Conservation (phyloP, 1,140 invertebrate genomes). For the Laupala kohalensis region DNA sequence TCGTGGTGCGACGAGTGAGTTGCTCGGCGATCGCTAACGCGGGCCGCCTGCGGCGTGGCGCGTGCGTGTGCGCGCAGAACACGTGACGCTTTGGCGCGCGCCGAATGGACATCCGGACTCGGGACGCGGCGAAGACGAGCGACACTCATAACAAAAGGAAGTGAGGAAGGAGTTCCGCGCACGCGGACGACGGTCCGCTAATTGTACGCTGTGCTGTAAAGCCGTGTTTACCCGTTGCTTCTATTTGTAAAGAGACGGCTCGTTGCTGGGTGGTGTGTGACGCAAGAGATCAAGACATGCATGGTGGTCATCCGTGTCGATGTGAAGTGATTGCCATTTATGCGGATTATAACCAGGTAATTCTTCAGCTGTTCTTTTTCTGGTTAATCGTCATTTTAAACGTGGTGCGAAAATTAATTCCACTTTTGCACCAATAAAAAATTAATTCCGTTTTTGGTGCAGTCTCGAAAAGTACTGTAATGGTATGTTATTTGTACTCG, state of each 20-base stretch:
- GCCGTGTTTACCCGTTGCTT: neutral
- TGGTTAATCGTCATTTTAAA: too few species aligned
- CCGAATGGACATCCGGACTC: neutral
- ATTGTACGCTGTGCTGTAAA: neutral
- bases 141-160: neutral
- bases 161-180: neutral
- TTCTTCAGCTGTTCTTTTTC: too few species aligned
- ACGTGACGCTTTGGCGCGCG: neutral
- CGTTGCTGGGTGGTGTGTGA: too few species aligned
- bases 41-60: neutral
- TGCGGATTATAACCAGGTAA: too few species aligned
- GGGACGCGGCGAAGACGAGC: neutral
- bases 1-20: neutral
- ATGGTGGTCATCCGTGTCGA: neutral
- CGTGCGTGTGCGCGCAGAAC: neutral
- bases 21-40: neutral
- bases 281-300: neutral
- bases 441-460: too few species aligned
- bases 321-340: neutral
- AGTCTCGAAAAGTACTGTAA: too few species aligned
- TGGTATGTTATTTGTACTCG: too few species aligned
- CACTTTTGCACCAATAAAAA: too few species aligned
- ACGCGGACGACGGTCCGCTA: neutral
- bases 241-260: neutral
- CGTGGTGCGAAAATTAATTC: too few species aligned